A percentile compares a stretch with the other conserved stretches of the same genome.
Evolutionary conservation across 1,140 invertebrate genomes (phyloP).

Genomic region (Eriosoma lanigerum): DNA sequence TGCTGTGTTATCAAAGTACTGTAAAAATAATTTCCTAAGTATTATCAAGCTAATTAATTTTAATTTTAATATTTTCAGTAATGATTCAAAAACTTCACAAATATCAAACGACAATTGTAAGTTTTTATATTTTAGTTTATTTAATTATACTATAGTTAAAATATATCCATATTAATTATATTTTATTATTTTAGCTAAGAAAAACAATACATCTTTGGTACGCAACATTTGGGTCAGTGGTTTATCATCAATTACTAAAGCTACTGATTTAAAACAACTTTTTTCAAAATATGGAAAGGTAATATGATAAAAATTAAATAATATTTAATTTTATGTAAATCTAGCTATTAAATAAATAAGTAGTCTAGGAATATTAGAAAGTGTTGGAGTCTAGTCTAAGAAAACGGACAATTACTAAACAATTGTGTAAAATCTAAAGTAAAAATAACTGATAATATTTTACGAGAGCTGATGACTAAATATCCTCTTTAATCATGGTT

Average conservation of each 20-base stretch:
- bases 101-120: conserved; percentile 18
- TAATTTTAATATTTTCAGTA: conserved; percentile 30
- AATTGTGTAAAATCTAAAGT: no score
- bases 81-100: not conserved
- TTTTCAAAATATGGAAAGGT: conserved; percentile 94
- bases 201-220: conserved; percentile 25
- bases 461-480: no score
- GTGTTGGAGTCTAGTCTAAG: no score
- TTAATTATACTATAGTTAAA: no score
- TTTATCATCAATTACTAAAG: conserved; percentile 81
- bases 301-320: conserved; percentile 54
- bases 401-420: no score
- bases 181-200: conserved; percentile 43
- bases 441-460: no score
- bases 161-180: no score
- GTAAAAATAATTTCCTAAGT: not conserved
- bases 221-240: conserved; percentile 87
- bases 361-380: no score
- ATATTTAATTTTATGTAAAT: conserved; percentile 1
- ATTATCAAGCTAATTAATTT: not conserved
- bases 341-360: no score
- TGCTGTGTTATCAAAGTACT: not conserved
- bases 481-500: no score
- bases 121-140: not conserved
- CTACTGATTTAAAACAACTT: conserved; percentile 87